phyloP scores from a whole-genome alignment of 2,888 invertebrate genomes.

The Muscina levida region DNA sequence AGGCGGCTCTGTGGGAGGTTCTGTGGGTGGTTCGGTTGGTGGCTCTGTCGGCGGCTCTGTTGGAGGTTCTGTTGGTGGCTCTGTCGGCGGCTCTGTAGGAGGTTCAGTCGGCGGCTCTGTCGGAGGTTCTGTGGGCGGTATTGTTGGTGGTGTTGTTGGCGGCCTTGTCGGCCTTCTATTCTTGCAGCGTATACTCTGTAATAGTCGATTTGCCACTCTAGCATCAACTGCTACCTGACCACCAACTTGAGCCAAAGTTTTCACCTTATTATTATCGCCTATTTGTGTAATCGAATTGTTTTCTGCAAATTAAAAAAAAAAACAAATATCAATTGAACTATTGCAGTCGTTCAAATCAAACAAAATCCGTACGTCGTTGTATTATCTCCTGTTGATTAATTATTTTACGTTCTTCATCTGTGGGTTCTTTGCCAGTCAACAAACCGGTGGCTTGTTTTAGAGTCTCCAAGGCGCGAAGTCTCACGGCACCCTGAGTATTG shows the following conservation, averaged over 20 bases:
- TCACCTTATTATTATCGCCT: constrained; percentile 45
- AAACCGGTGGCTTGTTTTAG: constrained; percentile 27
- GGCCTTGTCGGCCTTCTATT: constrained; percentile 16
- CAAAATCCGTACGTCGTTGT: constrained; percentile 36
- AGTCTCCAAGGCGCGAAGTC: constrained; percentile 12
- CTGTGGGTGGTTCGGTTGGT: constrained; percentile 26
- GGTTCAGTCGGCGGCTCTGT: constrained; percentile 31
- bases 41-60: constrained; percentile 11
- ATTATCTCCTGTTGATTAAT: neutral
- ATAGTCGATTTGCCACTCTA: constrained; percentile 24
- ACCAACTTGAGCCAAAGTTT: constrained; percentile 34
- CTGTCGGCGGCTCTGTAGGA: constrained; percentile 12
- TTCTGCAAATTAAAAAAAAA: constrained; percentile 28
- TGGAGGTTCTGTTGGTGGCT: constrained; percentile 33
- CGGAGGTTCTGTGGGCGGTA: constrained; percentile 17
- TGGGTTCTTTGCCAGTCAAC: constrained; percentile 23
- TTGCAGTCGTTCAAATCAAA: neutral
- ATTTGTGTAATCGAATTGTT: constrained; percentile 17
- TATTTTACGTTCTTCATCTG: constrained; percentile 25
- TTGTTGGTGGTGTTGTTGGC: constrained; percentile 18
- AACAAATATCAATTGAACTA: neutral
- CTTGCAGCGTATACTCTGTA: constrained; percentile 43
- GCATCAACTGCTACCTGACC: constrained; percentile 42
- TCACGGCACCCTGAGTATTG: constrained; percentile 27
- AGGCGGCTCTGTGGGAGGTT: constrained; percentile 30